phyloP scores from a whole-genome alignment of 1,140 invertebrate species.

The Sarcophaga bullata region DNA sequence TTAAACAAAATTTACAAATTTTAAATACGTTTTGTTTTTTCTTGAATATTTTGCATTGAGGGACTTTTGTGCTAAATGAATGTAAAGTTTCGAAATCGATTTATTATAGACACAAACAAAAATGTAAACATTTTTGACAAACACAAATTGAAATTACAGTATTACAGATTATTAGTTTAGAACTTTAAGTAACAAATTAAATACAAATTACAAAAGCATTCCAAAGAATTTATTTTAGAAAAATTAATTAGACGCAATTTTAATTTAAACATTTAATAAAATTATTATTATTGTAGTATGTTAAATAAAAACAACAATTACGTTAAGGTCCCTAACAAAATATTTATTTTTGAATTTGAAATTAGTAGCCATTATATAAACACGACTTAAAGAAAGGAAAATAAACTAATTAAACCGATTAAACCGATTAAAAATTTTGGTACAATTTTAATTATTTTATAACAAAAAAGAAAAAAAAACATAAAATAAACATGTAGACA shows the following conservation, averaged over 20 bases:
- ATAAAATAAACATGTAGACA: neutral
- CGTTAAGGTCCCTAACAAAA: neutral
- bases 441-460: constrained; percentile 5
- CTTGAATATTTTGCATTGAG: neutral
- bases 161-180: neutral
- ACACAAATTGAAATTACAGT: constrained; percentile 12
- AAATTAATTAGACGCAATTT: neutral
- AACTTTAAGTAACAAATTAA: neutral
- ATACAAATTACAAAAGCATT: neutral
- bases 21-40: too few relatives aligned
- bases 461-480: neutral
- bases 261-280: neutral
- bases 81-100: neutral
- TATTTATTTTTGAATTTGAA: neutral
- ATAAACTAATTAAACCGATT: neutral
- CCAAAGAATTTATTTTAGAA: constrained; percentile 12
- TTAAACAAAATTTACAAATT: too few relatives aligned
- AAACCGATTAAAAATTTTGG: neutral
- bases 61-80: neutral
- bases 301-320: neutral
- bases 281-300: too few relatives aligned
- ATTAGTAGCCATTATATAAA: neutral
- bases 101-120: neutral
- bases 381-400: neutral
- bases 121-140: neutral